These are phyloP conservation scores for Calliopum simillimum DNA, from an alignment of 2,888 invertebrate species.

Conservation along the genomic window DNA sequence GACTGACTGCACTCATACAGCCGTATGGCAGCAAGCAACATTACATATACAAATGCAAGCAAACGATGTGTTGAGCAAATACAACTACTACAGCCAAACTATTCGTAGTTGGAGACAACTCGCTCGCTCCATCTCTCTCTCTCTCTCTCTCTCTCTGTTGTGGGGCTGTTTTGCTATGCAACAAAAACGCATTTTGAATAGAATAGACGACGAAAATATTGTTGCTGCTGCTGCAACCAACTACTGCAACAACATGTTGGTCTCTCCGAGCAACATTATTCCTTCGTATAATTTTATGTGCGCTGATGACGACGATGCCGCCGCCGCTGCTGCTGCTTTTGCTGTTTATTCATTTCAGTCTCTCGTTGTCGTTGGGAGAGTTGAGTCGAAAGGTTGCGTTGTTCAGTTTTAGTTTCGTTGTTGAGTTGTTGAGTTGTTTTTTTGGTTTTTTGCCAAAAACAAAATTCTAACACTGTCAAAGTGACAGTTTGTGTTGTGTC, in stretches of 20 bases:
- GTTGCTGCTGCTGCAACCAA: conserved; percentile 15
- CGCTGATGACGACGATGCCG: conserved; percentile 34
- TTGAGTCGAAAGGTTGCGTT: conserved; percentile 32
- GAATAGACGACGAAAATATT: not conserved
- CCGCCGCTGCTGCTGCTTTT: conserved; percentile 29
- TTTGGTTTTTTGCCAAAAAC: conserved; percentile 26
- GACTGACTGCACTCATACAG: not conserved
- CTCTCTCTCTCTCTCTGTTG: conserved; percentile 2
- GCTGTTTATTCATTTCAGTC: conserved; percentile 38
- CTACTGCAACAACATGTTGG: not conserved
- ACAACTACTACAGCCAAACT: not conserved
- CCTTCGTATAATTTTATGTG: conserved; percentile 47
- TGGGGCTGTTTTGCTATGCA: not conserved
- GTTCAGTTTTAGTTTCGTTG: conserved; percentile 20
- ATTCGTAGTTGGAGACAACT: not conserved
- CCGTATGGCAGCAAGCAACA: conserved; percentile 7
- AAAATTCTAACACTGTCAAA: not conserved
- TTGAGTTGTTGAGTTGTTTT: conserved; percentile 29
- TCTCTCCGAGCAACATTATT: no score
- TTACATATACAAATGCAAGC: not conserved
- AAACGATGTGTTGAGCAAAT: not conserved
- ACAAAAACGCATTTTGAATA: conserved; percentile 8
- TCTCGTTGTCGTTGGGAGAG: conserved; percentile 44
- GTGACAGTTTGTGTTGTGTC: no score
- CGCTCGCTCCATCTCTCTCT: conserved; percentile 16